Evolutionary conservation across 2,797 vertebrate species (phyloP).

Genomic region (Okamejei kenojei): DNA sequence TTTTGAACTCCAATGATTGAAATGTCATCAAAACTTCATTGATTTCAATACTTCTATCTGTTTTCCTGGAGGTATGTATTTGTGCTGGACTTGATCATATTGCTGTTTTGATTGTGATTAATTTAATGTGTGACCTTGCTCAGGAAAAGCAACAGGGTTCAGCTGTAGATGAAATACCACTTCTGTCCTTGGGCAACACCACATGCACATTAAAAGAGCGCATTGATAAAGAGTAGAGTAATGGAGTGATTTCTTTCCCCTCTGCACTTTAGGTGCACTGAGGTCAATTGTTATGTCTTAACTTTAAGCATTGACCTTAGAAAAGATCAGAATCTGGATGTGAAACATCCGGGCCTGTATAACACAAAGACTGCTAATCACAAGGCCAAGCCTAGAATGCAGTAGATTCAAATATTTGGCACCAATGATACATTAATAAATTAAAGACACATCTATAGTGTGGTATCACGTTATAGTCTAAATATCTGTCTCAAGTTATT

Average conservation of each 20-base stretch:
- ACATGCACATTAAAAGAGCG: not conserved
- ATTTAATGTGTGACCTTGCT: not conserved
- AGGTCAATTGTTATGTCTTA: not conserved
- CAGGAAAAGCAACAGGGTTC: not conserved
- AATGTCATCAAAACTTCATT: not conserved
- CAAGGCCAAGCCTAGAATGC: not conserved
- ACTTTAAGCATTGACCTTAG: not conserved
- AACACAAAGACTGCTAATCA: not conserved
- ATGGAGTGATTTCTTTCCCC: not conserved
- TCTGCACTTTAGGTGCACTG: not conserved
- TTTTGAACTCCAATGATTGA: not conserved
- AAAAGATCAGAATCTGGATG: not conserved
- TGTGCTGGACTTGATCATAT: not conserved
- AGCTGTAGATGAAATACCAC: not conserved
- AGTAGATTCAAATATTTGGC: not conserved
- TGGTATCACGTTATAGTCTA: not conserved
- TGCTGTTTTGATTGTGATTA: not conserved
- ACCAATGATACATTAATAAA: not conserved
- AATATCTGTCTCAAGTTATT: not conserved
- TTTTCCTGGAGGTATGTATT: not conserved
- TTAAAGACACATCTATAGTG: not conserved
- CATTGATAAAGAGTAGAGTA: not conserved
- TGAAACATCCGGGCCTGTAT: not conserved
- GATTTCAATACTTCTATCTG: not conserved
- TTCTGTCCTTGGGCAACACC: not conserved